Percentiles rank a stretch among this genome's conserved stretches.
Evolutionary conservation across 2,113 vertebrate species (phyloP).

Genomic region (human): GRCh38 chr4:182909501-182910000

Average conservation of each 20-base stretch:
- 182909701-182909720: slow-evolving; percentile 75
- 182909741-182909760: slow-evolving; percentile 57
- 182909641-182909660: slow-evolving; percentile 63
- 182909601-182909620: slow-evolving; percentile 59
- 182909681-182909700: slow-evolving; percentile 70
- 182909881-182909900: slow-evolving; percentile 57
- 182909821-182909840: slow-evolving; percentile 55
- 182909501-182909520: slow-evolving; percentile 52
- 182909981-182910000: neutral
- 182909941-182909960: neutral
- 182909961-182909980: neutral
- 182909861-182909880: slow-evolving; percentile 66
- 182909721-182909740: slow-evolving; percentile 70
- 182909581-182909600: slow-evolving; percentile 68
- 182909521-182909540: slow-evolving; percentile 46
- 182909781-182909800: slow-evolving; percentile 37
- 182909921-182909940: neutral
- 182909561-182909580: slow-evolving; percentile 59
- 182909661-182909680: slow-evolving; percentile 65
- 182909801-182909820: slow-evolving; percentile 65
- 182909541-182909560: slow-evolving; percentile 58
- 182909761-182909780: slow-evolving; percentile 74
- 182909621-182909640: slow-evolving; percentile 78
- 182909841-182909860: slow-evolving; percentile 55
- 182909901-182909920: neutral